Percentiles rank a stretch among this genome's conserved stretches.
Conservation (phyloP, 2,113 vertebrate species). For the Geothlypis trichas region DNA sequence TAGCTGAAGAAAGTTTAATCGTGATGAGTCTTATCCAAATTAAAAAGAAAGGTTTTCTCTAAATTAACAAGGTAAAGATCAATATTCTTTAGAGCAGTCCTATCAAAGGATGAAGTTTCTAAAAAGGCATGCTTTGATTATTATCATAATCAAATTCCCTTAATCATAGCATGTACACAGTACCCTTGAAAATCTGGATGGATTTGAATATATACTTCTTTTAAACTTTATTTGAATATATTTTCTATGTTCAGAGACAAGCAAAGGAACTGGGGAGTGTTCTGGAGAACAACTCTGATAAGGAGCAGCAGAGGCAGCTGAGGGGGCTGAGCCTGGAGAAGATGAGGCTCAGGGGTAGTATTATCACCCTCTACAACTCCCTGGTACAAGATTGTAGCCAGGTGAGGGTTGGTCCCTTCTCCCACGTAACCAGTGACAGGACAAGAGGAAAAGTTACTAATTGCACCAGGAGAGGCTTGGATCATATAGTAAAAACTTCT, state of each 20-base stretch:
- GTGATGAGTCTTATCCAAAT: neutral
- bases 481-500: accelerated
- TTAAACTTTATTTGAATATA: neutral
- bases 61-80: neutral
- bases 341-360: neutral
- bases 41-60: neutral
- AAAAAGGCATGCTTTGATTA: neutral
- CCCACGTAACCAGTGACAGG: neutral
- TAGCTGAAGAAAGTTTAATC: neutral
- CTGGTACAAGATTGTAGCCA: neutral
- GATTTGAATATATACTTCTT: neutral
- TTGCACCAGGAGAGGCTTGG: neutral
- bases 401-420: neutral
- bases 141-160: neutral
- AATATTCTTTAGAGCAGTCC: neutral
- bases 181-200: neutral
- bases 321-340: neutral
- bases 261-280: neutral
- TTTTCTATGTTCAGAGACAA: neutral
- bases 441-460: neutral
- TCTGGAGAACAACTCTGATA: neutral
- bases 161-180: accelerated
- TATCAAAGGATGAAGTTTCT: neutral
- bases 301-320: neutral
- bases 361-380: no score